Base-by-base conservation (phyloP, 2,888 invertebrate genomes). In the Lathronympha strigana region DNA sequence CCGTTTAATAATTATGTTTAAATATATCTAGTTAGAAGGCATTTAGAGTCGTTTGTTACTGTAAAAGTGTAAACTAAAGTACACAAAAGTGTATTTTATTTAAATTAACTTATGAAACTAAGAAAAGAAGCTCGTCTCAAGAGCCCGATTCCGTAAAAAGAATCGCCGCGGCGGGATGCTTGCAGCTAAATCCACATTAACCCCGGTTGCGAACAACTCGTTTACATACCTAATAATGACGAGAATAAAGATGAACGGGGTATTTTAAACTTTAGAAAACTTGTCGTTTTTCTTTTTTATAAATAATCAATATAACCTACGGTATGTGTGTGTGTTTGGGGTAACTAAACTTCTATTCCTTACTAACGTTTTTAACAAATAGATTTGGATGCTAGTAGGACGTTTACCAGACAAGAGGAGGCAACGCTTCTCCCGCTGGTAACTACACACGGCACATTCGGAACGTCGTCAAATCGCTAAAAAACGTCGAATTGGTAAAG, bases 61-160 rank as follows among this genome's bases (percentile, higher is more conserved):
- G 4, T 43, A 54, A 55, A 63, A 49, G 19, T 49, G 4, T 43
- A 54, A 55, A 63, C 57, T 61, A 31, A 58, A 66, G 66, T 63
- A 62, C 50, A 61, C 70, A 73, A 74, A 73, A 69, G 72, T 70
- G 66, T 55, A 70, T 75, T 76, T 76, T 73, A 78, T 79, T 78
- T 71, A 81, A 81, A 81, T 81, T 77, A 76, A 67, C 70, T 67
- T 68, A 68, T 70, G 67, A 75, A 77, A 74, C 71, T 70, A 79
- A 80, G 81, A 81, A 80, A 81, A 78, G 78, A 77, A 77, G 69
- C 73, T 76, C 70, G 73, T 74, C 82, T 80, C 78, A 61, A 69
- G 78, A 70, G 83, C 71, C 61, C 78, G 71, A 74, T 84, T 80
- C 79, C 75, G 76, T 75, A 49, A 61, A 77, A 76, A 73, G 71